phyloP scores from a whole-genome alignment of 2,113 vertebrate species.

The Antigone vipio region DNA sequence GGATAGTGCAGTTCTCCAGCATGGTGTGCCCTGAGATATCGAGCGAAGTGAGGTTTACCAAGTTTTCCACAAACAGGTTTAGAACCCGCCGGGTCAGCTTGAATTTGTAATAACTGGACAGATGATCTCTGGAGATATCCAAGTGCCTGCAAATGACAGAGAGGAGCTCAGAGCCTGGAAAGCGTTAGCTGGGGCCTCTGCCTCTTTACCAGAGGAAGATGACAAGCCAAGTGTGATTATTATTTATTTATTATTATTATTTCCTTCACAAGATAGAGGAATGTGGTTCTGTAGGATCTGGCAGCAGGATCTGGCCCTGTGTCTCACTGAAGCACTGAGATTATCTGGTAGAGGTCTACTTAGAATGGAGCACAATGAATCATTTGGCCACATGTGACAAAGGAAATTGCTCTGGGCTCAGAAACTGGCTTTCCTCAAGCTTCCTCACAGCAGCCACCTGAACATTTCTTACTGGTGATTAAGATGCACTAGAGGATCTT shows the following conservation, averaged over 20 bases:
- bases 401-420: slow-evolving; percentile 30
- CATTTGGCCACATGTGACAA: not conserved
- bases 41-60: slow-evolving; percentile 88
- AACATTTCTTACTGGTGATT: not conserved
- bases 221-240: not conserved
- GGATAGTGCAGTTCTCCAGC: slow-evolving; percentile 93
- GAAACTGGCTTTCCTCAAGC: slow-evolving; percentile 5
- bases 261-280: not conserved
- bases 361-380: not conserved
- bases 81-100: slow-evolving; percentile 91
- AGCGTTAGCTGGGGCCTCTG: not conserved
- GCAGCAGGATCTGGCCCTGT: not conserved
- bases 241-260: not conserved
- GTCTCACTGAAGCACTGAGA: not conserved
- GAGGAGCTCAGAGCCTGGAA: slow-evolving; percentile 24
- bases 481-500: not conserved
- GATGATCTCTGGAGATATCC: slow-evolving; percentile 91
- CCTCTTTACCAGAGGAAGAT: not conserved
- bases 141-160: slow-evolving; percentile 79
- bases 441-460: not conserved
- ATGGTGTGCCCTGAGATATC: slow-evolving; percentile 96
- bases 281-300: not conserved
- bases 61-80: slow-evolving; percentile 87
- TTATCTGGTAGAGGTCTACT: not conserved
- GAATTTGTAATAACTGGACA: slow-evolving; percentile 87